These are phyloP conservation scores for Drosophila grimshawi DNA, from an alignment of 1,140 invertebrate species.

Conservation along the genomic window DNA sequence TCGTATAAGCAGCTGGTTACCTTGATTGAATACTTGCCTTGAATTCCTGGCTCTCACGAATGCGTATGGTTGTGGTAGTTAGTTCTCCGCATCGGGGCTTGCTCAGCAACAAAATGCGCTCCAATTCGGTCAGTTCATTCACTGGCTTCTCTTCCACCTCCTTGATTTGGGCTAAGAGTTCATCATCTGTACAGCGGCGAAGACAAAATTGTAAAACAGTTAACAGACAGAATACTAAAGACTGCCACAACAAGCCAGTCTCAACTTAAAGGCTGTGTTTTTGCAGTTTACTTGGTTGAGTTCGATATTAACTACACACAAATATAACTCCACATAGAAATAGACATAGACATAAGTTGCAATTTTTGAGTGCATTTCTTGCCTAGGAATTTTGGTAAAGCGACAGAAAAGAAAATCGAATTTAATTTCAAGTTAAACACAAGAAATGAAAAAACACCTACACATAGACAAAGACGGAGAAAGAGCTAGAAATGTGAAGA, in stretches of 20 bases:
- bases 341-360: neutral
- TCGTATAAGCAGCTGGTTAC: no score
- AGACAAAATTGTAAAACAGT: conserved; percentile 19
- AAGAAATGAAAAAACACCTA: neutral
- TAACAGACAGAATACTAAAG: neutral
- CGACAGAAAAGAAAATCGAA: conserved; percentile 43
- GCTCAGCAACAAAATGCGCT: conserved; percentile 95
- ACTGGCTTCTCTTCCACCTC: conserved; percentile 87
- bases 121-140: conserved; percentile 89
- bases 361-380: conserved; percentile 9
- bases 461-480: conserved; percentile 6
- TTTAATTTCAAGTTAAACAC: conserved; percentile 34
- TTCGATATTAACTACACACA: neutral
- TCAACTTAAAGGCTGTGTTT: conserved; percentile 2
- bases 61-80: conserved; percentile 92
- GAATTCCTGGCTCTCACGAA: conserved; percentile 99
- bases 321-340: neutral
- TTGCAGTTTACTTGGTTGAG: conserved; percentile 10
- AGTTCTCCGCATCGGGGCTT: conserved; percentile 95
- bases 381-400: conserved; percentile 32
- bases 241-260: neutral
- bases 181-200: conserved; percentile 65
- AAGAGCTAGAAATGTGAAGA: neutral
- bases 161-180: conserved; percentile 75
- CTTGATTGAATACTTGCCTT: conserved; percentile 88